phyloP scores from a whole-genome alignment of 2,113 vertebrate species.

The Phocoena phocoena region DNA sequence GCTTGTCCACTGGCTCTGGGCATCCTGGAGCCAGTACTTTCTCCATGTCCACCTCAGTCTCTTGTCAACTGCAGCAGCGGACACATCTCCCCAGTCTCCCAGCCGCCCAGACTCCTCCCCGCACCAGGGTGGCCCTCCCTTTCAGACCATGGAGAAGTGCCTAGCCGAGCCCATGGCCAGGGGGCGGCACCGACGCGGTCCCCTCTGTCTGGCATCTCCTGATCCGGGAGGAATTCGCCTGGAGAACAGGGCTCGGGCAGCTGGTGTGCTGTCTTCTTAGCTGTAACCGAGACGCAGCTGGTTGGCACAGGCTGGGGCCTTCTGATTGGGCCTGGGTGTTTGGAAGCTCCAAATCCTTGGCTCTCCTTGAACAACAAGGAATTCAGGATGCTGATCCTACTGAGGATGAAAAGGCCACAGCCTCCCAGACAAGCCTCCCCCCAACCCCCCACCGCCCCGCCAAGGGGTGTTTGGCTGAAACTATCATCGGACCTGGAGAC shows the following conservation, averaged over 20 bases:
- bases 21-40: neutral
- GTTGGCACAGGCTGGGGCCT: constrained; percentile 37
- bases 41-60: neutral
- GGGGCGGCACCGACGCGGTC: neutral
- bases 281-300: constrained; percentile 60
- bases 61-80: neutral
- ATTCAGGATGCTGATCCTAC: constrained; percentile 33
- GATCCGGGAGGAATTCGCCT: constrained; percentile 58
- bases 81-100: neutral
- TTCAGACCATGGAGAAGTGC: neutral
- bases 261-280: constrained; percentile 55
- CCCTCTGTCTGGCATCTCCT: constrained; percentile 46
- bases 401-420: neutral
- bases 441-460: neutral
- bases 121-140: neutral
- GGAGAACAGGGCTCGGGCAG: constrained; percentile 41
- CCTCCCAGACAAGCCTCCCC: neutral
- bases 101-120: neutral
- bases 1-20: neutral
- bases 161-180: neutral
- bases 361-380: neutral
- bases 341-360: constrained; percentile 40
- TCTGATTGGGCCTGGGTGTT: neutral
- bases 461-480: neutral
- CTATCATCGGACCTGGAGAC: neutral